Evolutionary conservation across 2,797 vertebrate species (phyloP).

Genomic region (Darevskia mixta): DNA sequence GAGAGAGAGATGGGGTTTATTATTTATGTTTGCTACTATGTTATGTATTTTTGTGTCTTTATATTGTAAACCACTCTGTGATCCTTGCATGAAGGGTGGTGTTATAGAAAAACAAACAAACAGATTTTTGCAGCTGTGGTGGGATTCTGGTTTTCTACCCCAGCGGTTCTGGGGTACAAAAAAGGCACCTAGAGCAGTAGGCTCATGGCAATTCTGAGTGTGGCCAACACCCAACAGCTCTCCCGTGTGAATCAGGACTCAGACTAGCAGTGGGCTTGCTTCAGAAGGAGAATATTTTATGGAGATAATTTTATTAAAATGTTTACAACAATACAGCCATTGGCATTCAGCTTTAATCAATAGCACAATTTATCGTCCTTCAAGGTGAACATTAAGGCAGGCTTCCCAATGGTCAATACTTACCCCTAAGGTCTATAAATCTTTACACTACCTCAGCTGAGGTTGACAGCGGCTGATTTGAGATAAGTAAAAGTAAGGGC

Average conservation of each 20-base stretch:
- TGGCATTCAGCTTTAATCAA: constrained; percentile 76
- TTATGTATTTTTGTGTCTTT: too few relatives aligned
- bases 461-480: constrained; percentile 80
- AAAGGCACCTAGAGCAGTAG: not conserved
- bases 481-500: constrained; percentile 80
- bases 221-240: too few relatives aligned
- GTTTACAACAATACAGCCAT: constrained; percentile 84
- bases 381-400: constrained; percentile 80
- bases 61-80: too few relatives aligned
- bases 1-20: too few relatives aligned
- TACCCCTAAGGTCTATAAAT: constrained; percentile 83
- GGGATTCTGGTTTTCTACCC: not conserved
- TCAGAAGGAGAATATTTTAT: constrained; percentile 76
- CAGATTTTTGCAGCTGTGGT: too few relatives aligned
- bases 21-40: too few relatives aligned
- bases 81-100: too few relatives aligned
- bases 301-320: constrained; percentile 81
- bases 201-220: not conserved
- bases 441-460: constrained; percentile 78
- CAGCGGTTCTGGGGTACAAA: not conserved
- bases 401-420: constrained; percentile 82
- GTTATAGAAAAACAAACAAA: too few relatives aligned
- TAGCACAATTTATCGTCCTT: constrained; percentile 84
- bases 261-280: constrained; percentile 36
- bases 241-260: not conserved